A percentile compares a stretch with the other conserved stretches of the same genome.
These are phyloP conservation scores for Halotydeus destructor DNA, from an alignment of 1,140 invertebrate species.

Conservation along the genomic window DNA sequence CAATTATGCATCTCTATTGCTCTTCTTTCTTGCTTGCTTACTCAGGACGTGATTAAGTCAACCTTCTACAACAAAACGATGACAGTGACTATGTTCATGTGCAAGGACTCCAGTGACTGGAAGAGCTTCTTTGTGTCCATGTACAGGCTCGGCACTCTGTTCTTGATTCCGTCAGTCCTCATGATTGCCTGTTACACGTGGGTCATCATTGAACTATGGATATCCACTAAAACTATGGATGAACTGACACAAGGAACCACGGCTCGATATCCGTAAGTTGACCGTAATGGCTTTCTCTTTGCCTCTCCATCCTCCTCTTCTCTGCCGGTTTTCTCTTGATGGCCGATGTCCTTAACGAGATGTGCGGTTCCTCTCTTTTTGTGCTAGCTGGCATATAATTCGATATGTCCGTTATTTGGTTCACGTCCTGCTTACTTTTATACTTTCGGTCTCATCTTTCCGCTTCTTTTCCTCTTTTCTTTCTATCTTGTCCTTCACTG, in stretches of 20 bases:
- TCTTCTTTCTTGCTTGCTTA: background rate
- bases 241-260: conserved; percentile 24
- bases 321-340: background rate
- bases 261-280: conserved; percentile 7
- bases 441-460: background rate
- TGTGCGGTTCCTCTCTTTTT: background rate
- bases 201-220: conserved; percentile 34
- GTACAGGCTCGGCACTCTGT: conserved; percentile 31
- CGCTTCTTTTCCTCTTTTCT: background rate
- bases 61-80: conserved; percentile 25
- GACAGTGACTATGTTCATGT: conserved; percentile 24
- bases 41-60: conserved; percentile 3
- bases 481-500: background rate
- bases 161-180: conserved; percentile 27
- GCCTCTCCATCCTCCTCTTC: too few species aligned
- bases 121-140: conserved; percentile 23
- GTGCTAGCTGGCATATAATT: too few species aligned
- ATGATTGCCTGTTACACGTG: conserved; percentile 33
- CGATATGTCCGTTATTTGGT: background rate
- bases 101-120: conserved; percentile 20
- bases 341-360: background rate
- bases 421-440: background rate
- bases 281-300: too few species aligned
- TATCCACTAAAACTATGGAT: conserved; percentile 28
- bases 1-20: background rate